phyloP scores from a whole-genome alignment of 2,888 invertebrate species.

The Drosophila formosana region DNA sequence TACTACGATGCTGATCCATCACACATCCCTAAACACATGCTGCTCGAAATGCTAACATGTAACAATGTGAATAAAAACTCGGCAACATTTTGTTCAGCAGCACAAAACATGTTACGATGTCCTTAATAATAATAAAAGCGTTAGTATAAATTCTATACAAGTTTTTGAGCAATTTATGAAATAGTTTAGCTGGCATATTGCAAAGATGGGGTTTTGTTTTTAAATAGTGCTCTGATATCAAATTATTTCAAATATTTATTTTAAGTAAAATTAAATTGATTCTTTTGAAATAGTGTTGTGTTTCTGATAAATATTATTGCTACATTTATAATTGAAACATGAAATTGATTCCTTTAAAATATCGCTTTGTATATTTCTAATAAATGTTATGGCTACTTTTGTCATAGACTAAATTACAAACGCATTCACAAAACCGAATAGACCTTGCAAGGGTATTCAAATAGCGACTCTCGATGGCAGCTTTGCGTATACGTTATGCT shows the following conservation, averaged over 20 bases:
- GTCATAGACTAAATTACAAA: no score
- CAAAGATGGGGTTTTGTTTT: background rate
- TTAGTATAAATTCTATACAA: conserved; percentile 9
- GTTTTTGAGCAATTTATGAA: conserved; percentile 15
- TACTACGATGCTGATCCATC: background rate
- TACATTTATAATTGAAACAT: no score
- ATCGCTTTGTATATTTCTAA: no score
- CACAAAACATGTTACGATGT: conserved; percentile 8
- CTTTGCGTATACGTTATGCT: conserved; percentile 27
- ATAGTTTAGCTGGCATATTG: background rate
- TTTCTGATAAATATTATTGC: no score
- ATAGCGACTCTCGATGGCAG: conserved; percentile 24
- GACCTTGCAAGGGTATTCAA: background rate
- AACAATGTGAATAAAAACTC: conserved; percentile 21
- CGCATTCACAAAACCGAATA: background rate
- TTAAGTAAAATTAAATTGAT: no score
- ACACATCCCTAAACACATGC: background rate
- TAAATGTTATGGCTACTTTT: no score
- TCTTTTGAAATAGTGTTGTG: no score
- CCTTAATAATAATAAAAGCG: conserved; percentile 7
- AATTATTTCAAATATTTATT: no score
- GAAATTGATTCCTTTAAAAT: no score
- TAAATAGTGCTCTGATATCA: no score
- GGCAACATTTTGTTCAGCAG: background rate
- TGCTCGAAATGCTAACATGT: conserved; percentile 18